Evolutionary conservation across 2,113 vertebrate genomes (phyloP), one percentile per base, ranked within the genome.

Genomic region (Ammodytes marinus): DNA sequence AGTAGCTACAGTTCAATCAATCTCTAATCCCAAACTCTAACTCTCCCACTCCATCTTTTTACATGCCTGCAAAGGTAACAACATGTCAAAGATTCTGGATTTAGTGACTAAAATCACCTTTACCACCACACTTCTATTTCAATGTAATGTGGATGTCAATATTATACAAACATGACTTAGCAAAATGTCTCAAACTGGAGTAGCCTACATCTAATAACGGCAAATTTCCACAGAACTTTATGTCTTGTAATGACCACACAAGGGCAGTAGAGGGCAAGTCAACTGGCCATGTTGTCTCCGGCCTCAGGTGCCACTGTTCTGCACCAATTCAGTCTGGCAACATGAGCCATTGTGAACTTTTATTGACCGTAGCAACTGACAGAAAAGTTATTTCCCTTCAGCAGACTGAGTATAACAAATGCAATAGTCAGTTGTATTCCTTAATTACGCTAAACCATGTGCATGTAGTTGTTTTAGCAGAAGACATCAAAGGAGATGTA

Each of bases 231-330:
- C 60, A 40, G 15, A 71, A 27, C 35, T 83, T 83, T 80, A 39
- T 81, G 35, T 81, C 19, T 39, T 55, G 5, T 55, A 58, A 79
- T 78, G 11, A 61, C 83, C 91, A 92, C 88, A 82, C 2, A 68
- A 81, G 70, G 86, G 87, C 87, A 88, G 87, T 37, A 89, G 86
- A 91, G 78, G 50, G 65, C 57, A 70, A 59, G 14, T 49, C 17
- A 69, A 55, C 0, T n/a, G 54, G n/a, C 47, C 57, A 4, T 17
- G 55, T 42, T 47, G 13, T 42, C 8, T 67, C 37, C 42, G 69
- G 17, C 53, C 14, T 49, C 14, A 45, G 35, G 17, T 9, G 5
- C 10, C 6, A 49, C 11, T 39, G 27, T 39, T 60, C 64, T 40
- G 55, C 12, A 15, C 2, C 12, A 6, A 1, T 8, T 54, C 7